Percentiles rank a stretch among this genome's conserved stretches.
Conservation (phyloP, 2,888 invertebrate species). For the Drosophila anomalata region DNA sequence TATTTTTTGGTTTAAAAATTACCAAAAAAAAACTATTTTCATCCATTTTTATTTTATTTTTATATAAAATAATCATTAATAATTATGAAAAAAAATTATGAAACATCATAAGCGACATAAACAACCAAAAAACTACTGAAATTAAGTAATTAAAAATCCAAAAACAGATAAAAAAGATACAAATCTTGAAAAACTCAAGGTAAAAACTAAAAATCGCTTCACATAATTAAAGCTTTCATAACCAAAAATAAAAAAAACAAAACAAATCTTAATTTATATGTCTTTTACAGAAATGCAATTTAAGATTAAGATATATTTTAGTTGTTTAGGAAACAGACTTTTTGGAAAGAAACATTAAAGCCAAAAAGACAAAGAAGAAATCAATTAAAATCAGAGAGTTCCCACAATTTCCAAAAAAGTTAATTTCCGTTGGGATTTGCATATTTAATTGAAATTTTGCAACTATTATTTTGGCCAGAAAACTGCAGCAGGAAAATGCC, state of each 20-base stretch:
- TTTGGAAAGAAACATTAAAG: not conserved
- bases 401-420: conserved; percentile 33
- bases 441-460: conserved; percentile 50
- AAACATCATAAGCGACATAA: not conserved
- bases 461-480: conserved; percentile 22
- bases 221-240: conserved; percentile 7
- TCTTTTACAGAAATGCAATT: not conserved
- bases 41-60: too few relatives aligned
- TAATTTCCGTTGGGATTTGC: conserved; percentile 40
- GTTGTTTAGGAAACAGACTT: conserved; percentile 1
- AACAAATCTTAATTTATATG: not conserved
- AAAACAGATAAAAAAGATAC: not conserved
- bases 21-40: too few relatives aligned
- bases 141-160: conserved; percentile 1
- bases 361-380: not conserved
- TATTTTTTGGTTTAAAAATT: too few relatives aligned
- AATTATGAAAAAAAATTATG: not conserved
- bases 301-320: conserved; percentile 1
- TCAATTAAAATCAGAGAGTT: not conserved
- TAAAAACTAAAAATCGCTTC: not conserved
- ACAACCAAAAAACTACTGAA: not conserved
- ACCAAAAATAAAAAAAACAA: not conserved
- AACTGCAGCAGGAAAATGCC: conserved; percentile 46
- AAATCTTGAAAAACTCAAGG: not conserved
- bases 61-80: too few relatives aligned